Evolutionary conservation across 2,797 vertebrate species (phyloP).

Genomic region (Typhlichthys eigenmanni): DNA sequence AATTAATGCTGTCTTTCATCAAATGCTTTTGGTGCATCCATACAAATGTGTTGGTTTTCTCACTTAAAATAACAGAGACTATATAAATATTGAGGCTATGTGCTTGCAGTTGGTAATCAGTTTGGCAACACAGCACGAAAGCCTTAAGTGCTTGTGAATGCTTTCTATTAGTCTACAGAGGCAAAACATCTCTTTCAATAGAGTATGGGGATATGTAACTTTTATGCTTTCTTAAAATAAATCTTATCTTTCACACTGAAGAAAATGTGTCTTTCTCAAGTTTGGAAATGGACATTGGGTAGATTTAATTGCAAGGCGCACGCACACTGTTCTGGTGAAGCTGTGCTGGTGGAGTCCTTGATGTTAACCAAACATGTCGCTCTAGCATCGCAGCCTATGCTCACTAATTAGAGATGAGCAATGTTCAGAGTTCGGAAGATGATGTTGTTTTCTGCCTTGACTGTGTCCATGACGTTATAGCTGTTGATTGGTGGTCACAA

Average conservation of each 20-base stretch:
- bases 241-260: slow-evolving; percentile 3
- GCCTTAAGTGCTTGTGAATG: slow-evolving; percentile 13
- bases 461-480: too few species aligned
- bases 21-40: slow-evolving; percentile 63
- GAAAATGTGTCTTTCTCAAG: slow-evolving; percentile 13
- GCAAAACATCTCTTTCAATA: slow-evolving; percentile 9
- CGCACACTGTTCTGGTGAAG: slow-evolving; percentile 27
- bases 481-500: too few species aligned
- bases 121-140: slow-evolving; percentile 48
- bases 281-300: slow-evolving; percentile 6
- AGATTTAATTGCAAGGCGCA: slow-evolving; percentile 11
- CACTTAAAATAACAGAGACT: slow-evolving; percentile 63
- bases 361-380: slow-evolving; percentile 31
- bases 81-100: slow-evolving; percentile 69
- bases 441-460: too few species aligned
- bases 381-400: slow-evolving; percentile 17
- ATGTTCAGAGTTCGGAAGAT: too few species aligned
- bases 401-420: slow-evolving; percentile 5
- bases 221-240: slow-evolving; percentile 13
- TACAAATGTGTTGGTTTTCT: slow-evolving; percentile 64
- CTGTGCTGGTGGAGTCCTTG: slow-evolving; percentile 15
- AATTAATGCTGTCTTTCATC: slow-evolving; percentile 76
- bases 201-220: slow-evolving; percentile 11
- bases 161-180: slow-evolving; percentile 25
- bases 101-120: slow-evolving; percentile 66